Evolutionary conservation across 2,113 vertebrate species (phyloP).

Genomic region (Motacilla tschutschensis): DNA sequence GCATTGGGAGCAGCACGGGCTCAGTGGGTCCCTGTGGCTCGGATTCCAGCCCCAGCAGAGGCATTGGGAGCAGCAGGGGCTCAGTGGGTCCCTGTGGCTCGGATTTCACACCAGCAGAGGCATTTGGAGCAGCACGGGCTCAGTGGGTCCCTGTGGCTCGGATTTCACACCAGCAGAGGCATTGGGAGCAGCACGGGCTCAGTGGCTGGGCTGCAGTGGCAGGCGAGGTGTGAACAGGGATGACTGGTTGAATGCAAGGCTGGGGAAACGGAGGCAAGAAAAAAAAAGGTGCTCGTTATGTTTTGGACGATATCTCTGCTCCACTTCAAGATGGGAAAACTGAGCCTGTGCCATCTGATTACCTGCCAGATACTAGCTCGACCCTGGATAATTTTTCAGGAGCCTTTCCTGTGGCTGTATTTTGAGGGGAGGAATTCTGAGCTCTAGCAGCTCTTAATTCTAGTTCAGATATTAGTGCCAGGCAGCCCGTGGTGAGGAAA

Average conservation of each 20-base stretch:
- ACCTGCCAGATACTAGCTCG: not conserved
- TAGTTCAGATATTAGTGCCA: slow-evolving; percentile 16
- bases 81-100: accelerated
- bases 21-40: accelerated
- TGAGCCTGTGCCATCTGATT: not conserved
- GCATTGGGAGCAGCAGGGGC: no score
- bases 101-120: not conserved
- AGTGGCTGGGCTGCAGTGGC: accelerated
- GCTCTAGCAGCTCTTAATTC: slow-evolving; percentile 14
- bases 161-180: not conserved
- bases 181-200: not conserved
- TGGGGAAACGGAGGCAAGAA: not conserved
- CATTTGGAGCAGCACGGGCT: accelerated
- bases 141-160: accelerated
- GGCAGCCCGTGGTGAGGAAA: not conserved
- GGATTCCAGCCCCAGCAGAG: not conserved
- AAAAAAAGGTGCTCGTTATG: not conserved
- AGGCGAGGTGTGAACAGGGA: not conserved
- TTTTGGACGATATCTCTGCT: not conserved
- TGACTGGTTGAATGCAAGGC: not conserved
- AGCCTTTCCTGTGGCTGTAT: not conserved
- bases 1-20: no score
- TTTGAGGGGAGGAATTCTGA: not conserved
- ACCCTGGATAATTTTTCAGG: not conserved
- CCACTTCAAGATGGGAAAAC: not conserved